Percentiles rank a stretch among this genome's conserved stretches.
Evolutionary conservation across 2,797 vertebrate genomes (phyloP).

Genomic region (Loris lydekkerianus): DNA sequence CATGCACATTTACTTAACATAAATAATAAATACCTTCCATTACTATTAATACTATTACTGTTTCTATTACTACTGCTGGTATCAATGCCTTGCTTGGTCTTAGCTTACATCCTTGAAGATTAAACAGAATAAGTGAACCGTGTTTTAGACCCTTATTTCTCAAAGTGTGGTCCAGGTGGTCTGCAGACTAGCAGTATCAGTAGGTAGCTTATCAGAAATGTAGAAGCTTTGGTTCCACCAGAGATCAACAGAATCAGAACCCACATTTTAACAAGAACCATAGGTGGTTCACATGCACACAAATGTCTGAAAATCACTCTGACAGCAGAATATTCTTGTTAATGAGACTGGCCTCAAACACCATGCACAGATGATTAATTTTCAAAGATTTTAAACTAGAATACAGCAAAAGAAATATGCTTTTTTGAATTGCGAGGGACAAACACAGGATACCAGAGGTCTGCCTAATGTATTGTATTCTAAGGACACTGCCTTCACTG

Average conservation of each 20-base stretch:
- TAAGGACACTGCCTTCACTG: background rate
- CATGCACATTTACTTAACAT: background rate
- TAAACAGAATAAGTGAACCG: background rate
- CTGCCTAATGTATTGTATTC: background rate
- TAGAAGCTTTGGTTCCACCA: background rate
- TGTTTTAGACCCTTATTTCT: background rate
- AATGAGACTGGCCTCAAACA: background rate
- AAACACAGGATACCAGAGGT: background rate
- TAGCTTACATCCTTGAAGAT: background rate
- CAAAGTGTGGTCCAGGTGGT: background rate
- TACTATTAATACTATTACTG: background rate
- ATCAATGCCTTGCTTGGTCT: background rate
- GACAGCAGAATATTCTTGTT: background rate
- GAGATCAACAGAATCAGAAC: background rate
- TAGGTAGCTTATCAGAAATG: background rate
- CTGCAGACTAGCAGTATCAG: background rate
- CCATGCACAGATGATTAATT: background rate
- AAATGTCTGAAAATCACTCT: background rate
- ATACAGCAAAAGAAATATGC: conserved; percentile 2
- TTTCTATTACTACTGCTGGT: background rate
- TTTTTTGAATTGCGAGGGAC: background rate
- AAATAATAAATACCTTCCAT: background rate
- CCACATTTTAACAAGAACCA: background rate
- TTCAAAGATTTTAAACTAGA: conserved; percentile 37
- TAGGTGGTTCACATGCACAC: background rate